Conservation (phyloP, 2,113 vertebrate species). For the Triplophysa rosa region DNA sequence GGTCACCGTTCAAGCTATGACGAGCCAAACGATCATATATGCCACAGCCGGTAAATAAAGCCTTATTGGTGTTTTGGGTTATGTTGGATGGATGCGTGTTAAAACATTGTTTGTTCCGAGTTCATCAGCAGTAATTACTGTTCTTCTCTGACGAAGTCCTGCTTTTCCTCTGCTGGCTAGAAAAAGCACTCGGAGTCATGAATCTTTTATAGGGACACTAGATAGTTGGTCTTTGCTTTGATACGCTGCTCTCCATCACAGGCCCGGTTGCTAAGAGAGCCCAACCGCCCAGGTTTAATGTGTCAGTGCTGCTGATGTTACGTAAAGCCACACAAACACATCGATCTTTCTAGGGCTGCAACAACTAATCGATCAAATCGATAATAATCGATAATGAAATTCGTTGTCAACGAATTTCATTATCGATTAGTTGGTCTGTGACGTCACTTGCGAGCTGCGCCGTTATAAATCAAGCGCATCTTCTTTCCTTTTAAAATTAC, state of each 20-base stretch:
- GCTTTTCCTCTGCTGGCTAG: not conserved
- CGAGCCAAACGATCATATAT: not conserved
- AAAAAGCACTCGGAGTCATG: slow-evolving; percentile 1
- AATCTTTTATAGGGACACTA: slow-evolving; percentile 44
- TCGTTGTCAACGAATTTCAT: too few species aligned
- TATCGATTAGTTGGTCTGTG: too few species aligned
- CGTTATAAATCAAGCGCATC: too few species aligned
- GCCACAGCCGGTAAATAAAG: not conserved
- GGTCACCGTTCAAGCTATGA: not conserved
- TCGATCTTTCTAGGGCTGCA: too few species aligned
- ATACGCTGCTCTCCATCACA: slow-evolving; percentile 31
- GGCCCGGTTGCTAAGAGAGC: slow-evolving; percentile 45
- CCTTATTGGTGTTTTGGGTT: not conserved
- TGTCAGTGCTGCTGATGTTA: slow-evolving; percentile 35
- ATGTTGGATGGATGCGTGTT: not conserved
- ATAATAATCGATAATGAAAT: too few species aligned
- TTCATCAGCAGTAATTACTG: slow-evolving; percentile 18
- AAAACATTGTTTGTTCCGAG: not conserved
- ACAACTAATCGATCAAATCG: too few species aligned
- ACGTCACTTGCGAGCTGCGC: too few species aligned
- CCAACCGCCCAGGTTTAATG: slow-evolving; percentile 26
- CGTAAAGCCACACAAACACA: slow-evolving; percentile 51
- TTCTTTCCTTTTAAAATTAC: too few species aligned
- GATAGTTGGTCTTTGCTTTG: slow-evolving; percentile 37
- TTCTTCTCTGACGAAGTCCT: not conserved